phyloP scores from a whole-genome alignment of 2,113 vertebrate genomes.

The Tinamus guttatus region DNA sequence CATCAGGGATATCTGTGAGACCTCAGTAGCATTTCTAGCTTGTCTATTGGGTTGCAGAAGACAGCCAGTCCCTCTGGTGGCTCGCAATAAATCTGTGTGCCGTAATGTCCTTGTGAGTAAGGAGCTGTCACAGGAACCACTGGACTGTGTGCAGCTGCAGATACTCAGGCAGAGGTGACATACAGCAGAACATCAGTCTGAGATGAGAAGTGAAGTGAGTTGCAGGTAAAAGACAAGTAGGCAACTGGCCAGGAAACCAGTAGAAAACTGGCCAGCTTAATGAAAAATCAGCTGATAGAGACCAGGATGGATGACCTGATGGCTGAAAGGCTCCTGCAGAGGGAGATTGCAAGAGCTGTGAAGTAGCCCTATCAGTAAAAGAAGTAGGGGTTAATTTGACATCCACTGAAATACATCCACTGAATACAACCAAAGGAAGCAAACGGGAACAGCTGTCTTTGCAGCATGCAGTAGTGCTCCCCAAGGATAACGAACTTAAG shows the following conservation, averaged over 20 bases:
- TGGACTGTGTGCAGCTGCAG: background rate
- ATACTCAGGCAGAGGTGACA: background rate
- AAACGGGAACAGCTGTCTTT: background rate
- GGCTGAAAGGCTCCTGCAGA: background rate
- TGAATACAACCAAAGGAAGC: background rate
- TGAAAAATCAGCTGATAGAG: background rate
- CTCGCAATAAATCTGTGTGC: accelerated
- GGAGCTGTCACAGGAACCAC: background rate
- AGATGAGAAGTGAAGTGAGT: background rate
- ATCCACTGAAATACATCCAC: too few species aligned
- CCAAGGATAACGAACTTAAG: background rate
- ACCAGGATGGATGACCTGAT: background rate
- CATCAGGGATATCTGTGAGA: background rate
- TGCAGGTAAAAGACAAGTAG: background rate
- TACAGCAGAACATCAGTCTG: background rate
- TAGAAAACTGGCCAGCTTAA: too few species aligned
- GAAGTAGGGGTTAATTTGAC: background rate
- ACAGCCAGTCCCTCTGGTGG: background rate
- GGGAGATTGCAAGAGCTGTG: background rate
- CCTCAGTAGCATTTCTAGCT: background rate
- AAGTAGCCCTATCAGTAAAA: background rate
- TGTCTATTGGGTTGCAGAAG: background rate
- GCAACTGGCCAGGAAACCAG: background rate
- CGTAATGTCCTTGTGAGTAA: accelerated
- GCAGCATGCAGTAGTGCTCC: background rate